These are phyloP conservation scores for Tetramorium parvispinum DNA, from an alignment of 1,140 invertebrate species.

Conservation along the genomic window DNA sequence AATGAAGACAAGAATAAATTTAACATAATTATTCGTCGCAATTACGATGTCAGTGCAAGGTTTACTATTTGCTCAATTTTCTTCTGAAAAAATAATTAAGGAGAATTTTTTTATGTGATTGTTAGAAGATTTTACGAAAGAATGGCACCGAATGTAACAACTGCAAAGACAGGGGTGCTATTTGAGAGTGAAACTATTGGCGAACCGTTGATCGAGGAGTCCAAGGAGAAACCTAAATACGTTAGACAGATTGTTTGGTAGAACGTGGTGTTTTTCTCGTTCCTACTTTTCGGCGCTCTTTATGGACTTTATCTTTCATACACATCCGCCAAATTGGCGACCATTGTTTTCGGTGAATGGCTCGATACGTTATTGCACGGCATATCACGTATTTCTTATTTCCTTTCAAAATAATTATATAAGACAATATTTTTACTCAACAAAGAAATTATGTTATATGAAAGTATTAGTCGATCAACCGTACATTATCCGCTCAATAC, in stretches of 20 bases:
- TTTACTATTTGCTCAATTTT: background rate
- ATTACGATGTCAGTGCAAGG: background rate
- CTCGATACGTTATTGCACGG: background rate
- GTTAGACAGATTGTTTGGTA: slow-evolving; percentile 93
- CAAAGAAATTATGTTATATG: background rate
- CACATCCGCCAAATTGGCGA: slow-evolving; percentile 92
- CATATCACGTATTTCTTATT: background rate
- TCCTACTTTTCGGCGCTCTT: slow-evolving; percentile 94
- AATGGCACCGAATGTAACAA: slow-evolving; percentile 88
- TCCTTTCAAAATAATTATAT: background rate
- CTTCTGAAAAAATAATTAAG: background rate
- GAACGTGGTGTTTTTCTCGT: slow-evolving; percentile 94
- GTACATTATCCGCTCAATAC: background rate
- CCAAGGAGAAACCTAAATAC: slow-evolving; percentile 84
- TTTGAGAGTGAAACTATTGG: slow-evolving; percentile 88
- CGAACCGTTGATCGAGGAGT: slow-evolving; percentile 78
- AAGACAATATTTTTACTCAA: background rate
- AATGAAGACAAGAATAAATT: background rate
- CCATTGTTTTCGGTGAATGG: slow-evolving; percentile 91
- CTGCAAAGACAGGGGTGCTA: slow-evolving; percentile 87
- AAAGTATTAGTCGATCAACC: background rate
- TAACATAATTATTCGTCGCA: background rate
- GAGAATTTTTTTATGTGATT: background rate
- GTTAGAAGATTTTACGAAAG: slow-evolving; percentile 65
- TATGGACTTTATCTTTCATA: slow-evolving; percentile 94